Evolutionary conservation across 2,797 vertebrate genomes (phyloP).

Genomic region (Etheostoma perlongum): DNA sequence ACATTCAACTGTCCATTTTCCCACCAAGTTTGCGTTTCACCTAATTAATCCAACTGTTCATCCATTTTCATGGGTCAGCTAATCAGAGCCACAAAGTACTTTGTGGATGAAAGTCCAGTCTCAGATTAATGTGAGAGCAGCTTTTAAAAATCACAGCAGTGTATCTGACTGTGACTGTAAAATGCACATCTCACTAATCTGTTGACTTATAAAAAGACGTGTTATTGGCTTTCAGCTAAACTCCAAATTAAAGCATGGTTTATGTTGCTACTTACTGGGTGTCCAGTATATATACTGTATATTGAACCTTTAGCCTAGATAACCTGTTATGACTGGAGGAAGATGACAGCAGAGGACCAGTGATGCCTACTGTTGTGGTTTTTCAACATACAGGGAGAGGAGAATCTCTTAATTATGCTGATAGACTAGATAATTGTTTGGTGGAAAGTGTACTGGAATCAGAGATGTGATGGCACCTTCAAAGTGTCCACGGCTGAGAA

Average conservation of each 20-base stretch:
- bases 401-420: conserved; percentile 23
- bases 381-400: conserved; percentile 12
- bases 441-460: conserved; percentile 12
- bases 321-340: conserved; percentile 33
- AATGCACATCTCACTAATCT: conserved; percentile 19
- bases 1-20: conserved; percentile 18
- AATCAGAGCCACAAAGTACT: conserved; percentile 34
- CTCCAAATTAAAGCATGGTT: conserved; percentile 1
- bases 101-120: conserved; percentile 45
- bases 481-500: conserved; percentile 33
- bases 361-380: conserved; percentile 8
- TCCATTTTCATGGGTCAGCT: conserved; percentile 54
- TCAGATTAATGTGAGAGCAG: conserved; percentile 43
- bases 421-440: conserved; percentile 16
- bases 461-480: conserved; percentile 40
- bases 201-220: conserved; percentile 4
- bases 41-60: conserved; percentile 60
- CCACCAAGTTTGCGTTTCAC: conserved; percentile 53
- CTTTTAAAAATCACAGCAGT: conserved; percentile 29
- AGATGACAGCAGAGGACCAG: background rate
- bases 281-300: conserved; percentile 1
- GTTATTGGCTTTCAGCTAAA: conserved; percentile 16
- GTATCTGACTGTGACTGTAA: conserved; percentile 18
- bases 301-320: conserved; percentile 15
- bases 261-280: background rate